Conservation (phyloP, 2,888 invertebrate genomes). For the Megaustenia siamemsis region DNA sequence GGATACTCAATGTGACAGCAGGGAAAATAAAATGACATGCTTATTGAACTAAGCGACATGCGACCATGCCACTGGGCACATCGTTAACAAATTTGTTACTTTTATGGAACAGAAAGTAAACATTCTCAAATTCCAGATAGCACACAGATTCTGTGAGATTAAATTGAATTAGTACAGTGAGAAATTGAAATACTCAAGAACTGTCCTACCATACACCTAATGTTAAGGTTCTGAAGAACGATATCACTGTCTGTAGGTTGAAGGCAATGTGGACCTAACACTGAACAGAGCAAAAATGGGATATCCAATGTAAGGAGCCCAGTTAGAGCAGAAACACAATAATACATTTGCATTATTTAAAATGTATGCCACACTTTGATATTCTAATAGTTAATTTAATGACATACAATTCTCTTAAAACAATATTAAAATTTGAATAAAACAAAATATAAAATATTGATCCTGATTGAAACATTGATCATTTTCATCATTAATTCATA, state of each 20-base stretch:
- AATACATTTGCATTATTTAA: neutral
- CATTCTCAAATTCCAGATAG: slow-evolving; percentile 36
- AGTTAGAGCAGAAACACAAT: neutral
- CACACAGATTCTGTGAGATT: slow-evolving; percentile 20
- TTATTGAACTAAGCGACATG: slow-evolving; percentile 58
- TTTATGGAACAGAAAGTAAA: slow-evolving; percentile 19
- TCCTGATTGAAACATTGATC: no score
- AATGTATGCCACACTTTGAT: neutral
- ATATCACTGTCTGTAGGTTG: slow-evolving; percentile 9
- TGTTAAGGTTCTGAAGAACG: slow-evolving; percentile 17
- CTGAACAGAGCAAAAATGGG: slow-evolving; percentile 35
- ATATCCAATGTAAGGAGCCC: neutral
- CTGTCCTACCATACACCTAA: slow-evolving; percentile 33
- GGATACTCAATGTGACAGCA: slow-evolving; percentile 42
- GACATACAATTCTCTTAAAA: neutral
- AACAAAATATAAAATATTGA: neutral
- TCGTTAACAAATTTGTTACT: slow-evolving; percentile 41
- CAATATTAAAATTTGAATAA: neutral
- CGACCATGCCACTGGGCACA: slow-evolving; percentile 57
- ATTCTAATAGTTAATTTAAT: no score
- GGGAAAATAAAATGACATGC: slow-evolving; percentile 55
- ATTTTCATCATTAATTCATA: no score
- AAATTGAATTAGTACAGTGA: slow-evolving; percentile 28
- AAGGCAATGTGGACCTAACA: slow-evolving; percentile 21
- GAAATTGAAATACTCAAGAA: slow-evolving; percentile 16